Conservation (phyloP, 2,888 invertebrate genomes). For the Salticus scenicus region DNA sequence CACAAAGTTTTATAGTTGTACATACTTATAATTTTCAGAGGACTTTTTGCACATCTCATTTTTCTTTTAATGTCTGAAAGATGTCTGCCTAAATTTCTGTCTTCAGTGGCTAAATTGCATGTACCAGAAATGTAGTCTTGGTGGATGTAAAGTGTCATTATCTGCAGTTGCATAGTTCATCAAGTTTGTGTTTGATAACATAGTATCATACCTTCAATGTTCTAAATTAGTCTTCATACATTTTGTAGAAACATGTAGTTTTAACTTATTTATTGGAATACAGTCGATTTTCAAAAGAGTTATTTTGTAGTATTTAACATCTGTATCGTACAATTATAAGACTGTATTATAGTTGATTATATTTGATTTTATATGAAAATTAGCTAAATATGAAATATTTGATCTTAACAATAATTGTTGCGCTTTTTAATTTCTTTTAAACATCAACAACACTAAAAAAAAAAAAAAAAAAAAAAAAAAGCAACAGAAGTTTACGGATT, state of each 20-base stretch:
- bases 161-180: slow-evolving; percentile 33
- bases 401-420: neutral
- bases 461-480: too few species aligned
- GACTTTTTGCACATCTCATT: slow-evolving; percentile 45
- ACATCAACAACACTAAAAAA: too few species aligned
- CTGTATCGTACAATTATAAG: slow-evolving; percentile 1
- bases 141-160: slow-evolving; percentile 48
- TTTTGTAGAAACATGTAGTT: slow-evolving; percentile 13
- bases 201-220: slow-evolving; percentile 40
- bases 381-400: neutral
- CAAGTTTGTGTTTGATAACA: slow-evolving; percentile 21
- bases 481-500: too few species aligned
- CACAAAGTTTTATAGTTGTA: slow-evolving; percentile 51
- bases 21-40: slow-evolving; percentile 48
- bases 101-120: slow-evolving; percentile 28
- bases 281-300: neutral
- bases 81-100: slow-evolving; percentile 19
- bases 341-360: neutral
- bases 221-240: slow-evolving; percentile 37
- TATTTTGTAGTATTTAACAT: neutral
- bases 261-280: slow-evolving; percentile 15
- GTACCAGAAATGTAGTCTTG: slow-evolving; percentile 30
- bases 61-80: slow-evolving; percentile 34
- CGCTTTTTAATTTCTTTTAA: neutral
- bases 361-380: neutral